phyloP scores from a whole-genome alignment of 2,888 invertebrate species.

The Acronicta alni region DNA sequence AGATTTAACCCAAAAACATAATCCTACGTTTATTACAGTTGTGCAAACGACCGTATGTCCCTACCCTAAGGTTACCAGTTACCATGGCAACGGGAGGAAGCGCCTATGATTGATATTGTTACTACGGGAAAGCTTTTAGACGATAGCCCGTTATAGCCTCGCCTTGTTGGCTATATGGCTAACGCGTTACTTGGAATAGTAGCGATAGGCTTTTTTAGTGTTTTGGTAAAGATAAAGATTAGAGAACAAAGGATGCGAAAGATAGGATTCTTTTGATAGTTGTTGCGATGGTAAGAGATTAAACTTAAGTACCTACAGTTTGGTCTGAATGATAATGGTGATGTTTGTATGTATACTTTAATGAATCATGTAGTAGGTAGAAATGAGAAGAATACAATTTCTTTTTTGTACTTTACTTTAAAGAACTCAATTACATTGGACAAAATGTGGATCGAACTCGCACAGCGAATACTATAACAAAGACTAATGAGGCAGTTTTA shows the following conservation, averaged over 20 bases:
- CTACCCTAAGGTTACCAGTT: conserved; percentile 18
- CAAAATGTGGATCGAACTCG: too few species aligned
- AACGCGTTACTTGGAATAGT: conserved; percentile 7
- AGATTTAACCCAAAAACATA: not conserved
- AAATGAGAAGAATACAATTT: too few species aligned
- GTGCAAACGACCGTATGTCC: conserved; percentile 2
- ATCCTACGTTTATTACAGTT: not conserved
- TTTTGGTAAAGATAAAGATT: conserved; percentile 11
- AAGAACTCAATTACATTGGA: too few species aligned
- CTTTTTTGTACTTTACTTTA: too few species aligned
- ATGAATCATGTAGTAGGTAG: too few species aligned
- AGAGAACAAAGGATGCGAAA: conserved; percentile 2
- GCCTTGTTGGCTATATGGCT: conserved; percentile 21
- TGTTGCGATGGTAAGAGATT: not conserved
- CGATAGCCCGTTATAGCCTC: conserved; percentile 25
- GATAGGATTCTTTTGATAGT: not conserved
- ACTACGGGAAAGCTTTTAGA: conserved; percentile 24
- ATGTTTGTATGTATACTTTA: too few species aligned
- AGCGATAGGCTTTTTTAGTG: conserved; percentile 24
- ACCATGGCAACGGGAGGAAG: conserved; percentile 50
- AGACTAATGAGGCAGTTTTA: too few species aligned
- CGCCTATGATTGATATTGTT: conserved; percentile 49
- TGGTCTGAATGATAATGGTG: too few species aligned
- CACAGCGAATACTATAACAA: too few species aligned
- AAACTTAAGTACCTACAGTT: too few species aligned